A percentile compares a stretch with the other conserved stretches of the same genome.
phyloP scores from a whole-genome alignment of 2,888 invertebrate genomes.

The Falcaria lacertinaria region DNA sequence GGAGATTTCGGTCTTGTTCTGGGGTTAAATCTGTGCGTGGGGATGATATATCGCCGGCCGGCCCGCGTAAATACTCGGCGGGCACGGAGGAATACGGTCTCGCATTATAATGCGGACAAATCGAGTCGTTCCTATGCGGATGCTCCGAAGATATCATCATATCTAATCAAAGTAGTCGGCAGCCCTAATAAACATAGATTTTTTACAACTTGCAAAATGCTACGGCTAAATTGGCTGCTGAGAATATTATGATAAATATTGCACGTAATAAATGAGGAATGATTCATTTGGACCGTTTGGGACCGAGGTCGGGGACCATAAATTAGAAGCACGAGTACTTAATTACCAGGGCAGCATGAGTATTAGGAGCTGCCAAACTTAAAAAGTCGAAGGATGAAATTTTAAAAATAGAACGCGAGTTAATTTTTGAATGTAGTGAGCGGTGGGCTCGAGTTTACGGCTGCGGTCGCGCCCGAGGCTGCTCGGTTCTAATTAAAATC shows the following conservation, averaged over 20 bases:
- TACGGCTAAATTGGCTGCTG: no score
- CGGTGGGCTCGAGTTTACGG: constrained; percentile 41
- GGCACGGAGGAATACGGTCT: constrained; percentile 11
- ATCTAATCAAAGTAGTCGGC: constrained; percentile 18
- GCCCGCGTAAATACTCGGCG: constrained; percentile 40
- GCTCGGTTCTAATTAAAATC: constrained; percentile 73
- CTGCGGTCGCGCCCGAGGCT: constrained; percentile 65
- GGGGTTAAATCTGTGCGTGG: constrained; percentile 67
- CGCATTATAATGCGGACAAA: constrained; percentile 29
- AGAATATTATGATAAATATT: no score
- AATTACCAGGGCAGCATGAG: constrained; percentile 34
- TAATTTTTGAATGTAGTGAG: constrained; percentile 41
- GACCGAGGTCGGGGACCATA: constrained; percentile 5
- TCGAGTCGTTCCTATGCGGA: constrained; percentile 39
- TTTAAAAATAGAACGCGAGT: constrained; percentile 34
- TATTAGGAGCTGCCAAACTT: constrained; percentile 36
- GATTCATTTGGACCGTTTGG: background rate
- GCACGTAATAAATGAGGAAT: background rate
- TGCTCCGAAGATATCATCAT: constrained; percentile 25
- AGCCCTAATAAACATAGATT: background rate
- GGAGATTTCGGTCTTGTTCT: constrained; percentile 74
- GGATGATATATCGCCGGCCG: constrained; percentile 60
- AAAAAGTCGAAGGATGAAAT: constrained; percentile 24
- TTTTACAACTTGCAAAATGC: background rate
- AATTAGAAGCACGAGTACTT: constrained; percentile 9